Evolutionary conservation across 2,113 vertebrate species (phyloP).

Genomic region (Eleginops maclovinus): DNA sequence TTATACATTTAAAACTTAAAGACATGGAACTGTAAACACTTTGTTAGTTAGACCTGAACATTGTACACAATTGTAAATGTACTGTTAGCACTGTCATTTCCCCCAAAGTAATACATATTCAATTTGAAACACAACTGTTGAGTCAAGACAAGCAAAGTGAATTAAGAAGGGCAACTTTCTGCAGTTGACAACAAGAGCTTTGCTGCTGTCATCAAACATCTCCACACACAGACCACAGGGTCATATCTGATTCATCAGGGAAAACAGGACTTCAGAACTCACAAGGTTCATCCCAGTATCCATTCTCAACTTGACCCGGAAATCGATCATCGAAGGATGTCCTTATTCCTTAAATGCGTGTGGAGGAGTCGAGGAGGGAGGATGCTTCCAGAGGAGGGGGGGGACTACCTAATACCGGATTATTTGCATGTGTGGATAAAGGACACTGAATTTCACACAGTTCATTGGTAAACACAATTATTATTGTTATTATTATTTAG

Average conservation of each 20-base stretch:
- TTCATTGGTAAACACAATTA: too few relatives aligned
- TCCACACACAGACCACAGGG: neutral
- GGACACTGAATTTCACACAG: too few relatives aligned
- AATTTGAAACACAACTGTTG: neutral
- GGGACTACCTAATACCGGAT: too few relatives aligned
- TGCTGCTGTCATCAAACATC: neutral
- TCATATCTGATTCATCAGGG: rapidly evolving
- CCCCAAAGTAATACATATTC: neutral
- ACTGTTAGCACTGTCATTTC: slow-evolving; percentile 26
- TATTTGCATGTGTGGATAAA: too few relatives aligned
- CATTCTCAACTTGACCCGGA: neutral
- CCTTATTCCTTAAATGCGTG: too few relatives aligned
- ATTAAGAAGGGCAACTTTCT: neutral
- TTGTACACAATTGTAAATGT: slow-evolving; percentile 7
- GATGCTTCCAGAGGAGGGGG: too few relatives aligned
- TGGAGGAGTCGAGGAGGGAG: too few relatives aligned
- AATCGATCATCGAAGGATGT: slow-evolving; percentile 65
- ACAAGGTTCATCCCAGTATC: too few relatives aligned
- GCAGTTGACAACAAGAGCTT: neutral
- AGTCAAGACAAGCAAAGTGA: slow-evolving; percentile 36
- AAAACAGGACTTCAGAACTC: neutral
- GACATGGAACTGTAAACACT: slow-evolving; percentile 12
- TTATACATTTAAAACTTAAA: neutral
- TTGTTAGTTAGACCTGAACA: neutral
- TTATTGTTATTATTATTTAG: too few relatives aligned